Evolutionary conservation across 2,888 invertebrate genomes (phyloP).

Genomic region (Adelphocoris suturalis): DNA sequence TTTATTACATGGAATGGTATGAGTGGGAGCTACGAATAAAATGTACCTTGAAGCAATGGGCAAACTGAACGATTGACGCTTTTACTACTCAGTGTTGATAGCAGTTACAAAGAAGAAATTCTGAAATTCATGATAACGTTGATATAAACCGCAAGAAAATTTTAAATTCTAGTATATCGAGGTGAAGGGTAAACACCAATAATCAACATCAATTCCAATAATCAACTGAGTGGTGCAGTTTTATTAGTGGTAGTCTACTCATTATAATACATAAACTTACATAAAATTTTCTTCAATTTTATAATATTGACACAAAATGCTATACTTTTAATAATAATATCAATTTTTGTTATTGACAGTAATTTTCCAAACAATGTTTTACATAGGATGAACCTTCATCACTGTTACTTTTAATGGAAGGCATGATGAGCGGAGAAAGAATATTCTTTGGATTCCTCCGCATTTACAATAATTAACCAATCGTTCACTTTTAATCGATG

Average conservation of each 20-base stretch:
- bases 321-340: slow-evolving; percentile 54
- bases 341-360: slow-evolving; percentile 44
- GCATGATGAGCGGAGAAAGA: slow-evolving; percentile 59
- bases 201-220: background rate
- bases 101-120: too few species aligned
- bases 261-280: slow-evolving; percentile 61
- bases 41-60: too few species aligned
- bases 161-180: too few species aligned
- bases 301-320: slow-evolving; percentile 65
- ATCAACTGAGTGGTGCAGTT: slow-evolving; percentile 62
- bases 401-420: slow-evolving; percentile 63
- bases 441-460: slow-evolving; percentile 63
- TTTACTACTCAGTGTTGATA: too few species aligned
- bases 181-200: background rate
- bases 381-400: slow-evolving; percentile 50
- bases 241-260: slow-evolving; percentile 62
- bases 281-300: slow-evolving; percentile 37
- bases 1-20: too few species aligned
- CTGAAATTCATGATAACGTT: too few species aligned
- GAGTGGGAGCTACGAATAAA: too few species aligned
- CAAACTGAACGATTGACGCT: too few species aligned
- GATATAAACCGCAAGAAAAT: too few species aligned
- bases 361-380: slow-evolving; percentile 16
- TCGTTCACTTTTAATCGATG: slow-evolving; percentile 44
- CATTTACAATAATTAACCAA: slow-evolving; percentile 34